Percentiles rank a stretch among this genome's conserved stretches.
Conservation (phyloP, 1,140 invertebrate species). For the Drosophila melanica region DNA sequence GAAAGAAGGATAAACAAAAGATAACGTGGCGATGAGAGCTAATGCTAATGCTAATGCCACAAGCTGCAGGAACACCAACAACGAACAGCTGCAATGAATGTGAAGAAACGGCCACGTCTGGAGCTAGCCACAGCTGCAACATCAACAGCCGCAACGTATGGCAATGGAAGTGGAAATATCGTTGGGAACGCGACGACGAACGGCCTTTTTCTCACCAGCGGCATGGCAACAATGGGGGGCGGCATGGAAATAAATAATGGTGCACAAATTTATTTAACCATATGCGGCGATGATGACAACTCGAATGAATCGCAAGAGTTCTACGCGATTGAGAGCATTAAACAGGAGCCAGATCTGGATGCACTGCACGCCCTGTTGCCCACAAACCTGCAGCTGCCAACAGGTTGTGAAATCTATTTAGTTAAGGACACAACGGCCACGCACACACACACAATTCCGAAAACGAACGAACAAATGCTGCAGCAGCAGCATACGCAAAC, state of each 20-base stretch:
- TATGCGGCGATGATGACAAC: slow-evolving; percentile 74
- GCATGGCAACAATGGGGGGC: slow-evolving; percentile 19
- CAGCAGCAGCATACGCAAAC: slow-evolving; percentile 17
- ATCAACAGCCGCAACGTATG: slow-evolving; percentile 21
- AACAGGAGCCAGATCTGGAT: slow-evolving; percentile 71
- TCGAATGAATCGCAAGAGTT: slow-evolving; percentile 75
- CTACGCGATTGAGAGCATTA: slow-evolving; percentile 69
- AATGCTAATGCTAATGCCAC: slow-evolving; percentile 6
- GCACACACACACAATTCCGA: slow-evolving; percentile 1
- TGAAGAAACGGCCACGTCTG: slow-evolving; percentile 71
- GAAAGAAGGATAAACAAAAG: slow-evolving; percentile 1
- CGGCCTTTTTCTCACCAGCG: slow-evolving; percentile 61
- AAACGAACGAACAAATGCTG: slow-evolving; percentile 14
- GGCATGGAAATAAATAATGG: slow-evolving; percentile 39
- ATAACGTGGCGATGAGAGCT: slow-evolving; percentile 24
- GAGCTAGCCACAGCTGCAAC: slow-evolving; percentile 48
- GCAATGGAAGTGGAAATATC: slow-evolving; percentile 22
- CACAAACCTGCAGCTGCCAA: slow-evolving; percentile 72
- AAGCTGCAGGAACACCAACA: background rate
- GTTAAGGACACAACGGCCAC: slow-evolving; percentile 64
- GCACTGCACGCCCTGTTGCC: slow-evolving; percentile 61
- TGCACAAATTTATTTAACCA: slow-evolving; percentile 74
- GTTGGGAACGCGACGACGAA: slow-evolving; percentile 8
- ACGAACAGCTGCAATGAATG: slow-evolving; percentile 54
- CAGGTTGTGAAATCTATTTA: slow-evolving; percentile 81